These are phyloP conservation scores for Microctenopoma stevenorrisi DNA, from an alignment of 2,797 vertebrate genomes.

Conservation along the genomic window DNA sequence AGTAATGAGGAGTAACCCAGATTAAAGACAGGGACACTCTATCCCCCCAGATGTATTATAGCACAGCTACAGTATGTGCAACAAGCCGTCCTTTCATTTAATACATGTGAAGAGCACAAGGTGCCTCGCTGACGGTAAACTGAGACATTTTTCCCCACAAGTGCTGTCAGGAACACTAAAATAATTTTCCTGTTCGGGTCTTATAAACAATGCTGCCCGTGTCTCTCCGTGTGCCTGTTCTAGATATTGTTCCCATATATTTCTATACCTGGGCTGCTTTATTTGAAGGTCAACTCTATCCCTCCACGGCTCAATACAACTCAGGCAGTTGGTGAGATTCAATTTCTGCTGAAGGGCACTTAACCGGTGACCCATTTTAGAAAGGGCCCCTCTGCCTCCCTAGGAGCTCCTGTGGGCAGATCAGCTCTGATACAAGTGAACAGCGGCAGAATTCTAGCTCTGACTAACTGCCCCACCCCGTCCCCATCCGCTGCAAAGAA, in stretches of 20 bases:
- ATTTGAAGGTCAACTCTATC: conserved; percentile 78
- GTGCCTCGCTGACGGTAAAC: conserved; percentile 21
- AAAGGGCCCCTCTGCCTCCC: conserved; percentile 71
- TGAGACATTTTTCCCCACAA: conserved; percentile 8
- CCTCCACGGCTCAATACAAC: conserved; percentile 75
- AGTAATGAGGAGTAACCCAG: conserved; percentile 72
- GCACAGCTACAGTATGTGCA: conserved; percentile 27
- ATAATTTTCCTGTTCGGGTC: conserved; percentile 39
- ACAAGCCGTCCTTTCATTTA: conserved; percentile 42
- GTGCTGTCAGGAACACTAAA: conserved; percentile 28
- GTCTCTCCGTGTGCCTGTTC: conserved; percentile 42
- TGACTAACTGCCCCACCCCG: conserved; percentile 54
- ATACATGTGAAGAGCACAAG: conserved; percentile 26
- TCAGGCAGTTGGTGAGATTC: conserved; percentile 77
- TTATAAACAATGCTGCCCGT: conserved; percentile 55
- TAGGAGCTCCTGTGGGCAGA: conserved; percentile 59
- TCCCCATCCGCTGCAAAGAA: conserved; percentile 33
- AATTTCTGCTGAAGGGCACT: conserved; percentile 83
- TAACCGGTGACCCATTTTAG: conserved; percentile 83
- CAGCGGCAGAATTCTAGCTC: conserved; percentile 60
- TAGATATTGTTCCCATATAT: conserved; percentile 73
- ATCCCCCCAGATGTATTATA: conserved; percentile 44
- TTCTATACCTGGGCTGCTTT: conserved; percentile 62
- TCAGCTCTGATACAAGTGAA: conserved; percentile 69
- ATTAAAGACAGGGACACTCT: conserved; percentile 59